Base-by-base conservation (phyloP, 1,140 invertebrate genomes). In the Drosophila albomicans region DNA sequence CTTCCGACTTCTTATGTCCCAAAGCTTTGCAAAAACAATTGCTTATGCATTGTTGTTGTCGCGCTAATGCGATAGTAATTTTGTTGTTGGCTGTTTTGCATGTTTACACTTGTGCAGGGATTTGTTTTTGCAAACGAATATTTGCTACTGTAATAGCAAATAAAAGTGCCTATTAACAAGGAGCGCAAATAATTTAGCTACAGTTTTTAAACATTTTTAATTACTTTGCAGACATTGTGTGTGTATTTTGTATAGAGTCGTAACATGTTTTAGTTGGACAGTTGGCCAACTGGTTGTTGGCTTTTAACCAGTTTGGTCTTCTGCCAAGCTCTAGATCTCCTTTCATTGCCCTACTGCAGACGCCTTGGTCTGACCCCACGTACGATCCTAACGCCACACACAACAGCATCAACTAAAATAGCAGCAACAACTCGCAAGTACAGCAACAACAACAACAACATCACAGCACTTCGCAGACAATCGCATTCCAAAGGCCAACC, bases 311-410 rank as follows among this genome's bases (percentile, higher is more conserved):
- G 64, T 62, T 81, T 77, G 35, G 54, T 65, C 10, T 45, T 30
- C 38, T 72, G 66, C 58, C 73, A 76, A 76, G 64, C 62, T 78
- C 62, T 66, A 75, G 78, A 79, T 76, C 77, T 75, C 66, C 81
- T 78, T 71, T 30, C 79, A 86, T 71, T 62, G 51, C 58, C 61
- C 67, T 61, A 69, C 65, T 74, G 66, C 64, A 48, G 79, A 79
- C 73, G 79, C 79, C 82, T 75, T 46, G 51, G 32, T 16, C 75
- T 86, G 82, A 86, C 82, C 84, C 84, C 82, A 87, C 82, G 82
- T 86, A 87, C 79, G 82, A 45, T 74, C 59, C 75, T 75, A 82
- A 77, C 57, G 38, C 43, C 43, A 46, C 65, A 64, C 58, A 52
- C 32, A 58, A 10, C 49, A 49, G 35, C 28, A 43, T 46, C 62